These are phyloP conservation scores for Oceanites oceanicus DNA, from an alignment of 2,113 vertebrate genomes.

Conservation along the genomic window DNA sequence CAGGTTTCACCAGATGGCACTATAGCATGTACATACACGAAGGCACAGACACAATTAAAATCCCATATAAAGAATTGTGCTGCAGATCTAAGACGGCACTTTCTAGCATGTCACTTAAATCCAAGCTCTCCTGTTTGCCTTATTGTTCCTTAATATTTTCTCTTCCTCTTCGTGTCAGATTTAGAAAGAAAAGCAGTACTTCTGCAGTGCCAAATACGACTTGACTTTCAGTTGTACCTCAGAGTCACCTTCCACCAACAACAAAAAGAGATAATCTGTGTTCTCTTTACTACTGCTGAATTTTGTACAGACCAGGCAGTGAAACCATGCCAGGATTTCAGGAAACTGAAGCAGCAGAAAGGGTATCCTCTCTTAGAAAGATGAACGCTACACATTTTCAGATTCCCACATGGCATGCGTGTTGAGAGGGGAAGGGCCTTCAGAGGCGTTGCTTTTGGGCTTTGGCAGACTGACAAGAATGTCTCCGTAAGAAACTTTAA, in stretches of 20 bases:
- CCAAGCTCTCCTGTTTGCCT: not conserved
- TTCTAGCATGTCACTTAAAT: not conserved
- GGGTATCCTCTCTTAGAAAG: not conserved
- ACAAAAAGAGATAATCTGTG: not conserved
- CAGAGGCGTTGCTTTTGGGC: not conserved
- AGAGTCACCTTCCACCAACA: not conserved
- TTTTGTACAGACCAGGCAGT: not conserved
- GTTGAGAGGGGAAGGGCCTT: not conserved
- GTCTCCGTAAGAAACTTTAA: not conserved
- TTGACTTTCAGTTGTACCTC: not conserved
- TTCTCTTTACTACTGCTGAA: not conserved
- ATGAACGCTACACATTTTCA: not conserved
- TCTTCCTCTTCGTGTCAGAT: not conserved
- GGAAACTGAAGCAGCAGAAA: not conserved
- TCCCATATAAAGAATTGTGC: not conserved
- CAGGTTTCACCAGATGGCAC: conserved; percentile 51
- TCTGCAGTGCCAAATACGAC: not conserved
- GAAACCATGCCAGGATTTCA: not conserved
- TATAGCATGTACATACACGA: not conserved
- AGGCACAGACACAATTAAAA: not conserved
- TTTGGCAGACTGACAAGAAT: conserved; percentile 21
- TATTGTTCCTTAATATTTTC: not conserved
- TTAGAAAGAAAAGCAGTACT: not conserved
- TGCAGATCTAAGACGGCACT: not conserved
- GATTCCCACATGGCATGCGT: not conserved